These are phyloP conservation scores for Apis dorsata DNA, from an alignment of 1,140 invertebrate species.

Conservation along the genomic window DNA sequence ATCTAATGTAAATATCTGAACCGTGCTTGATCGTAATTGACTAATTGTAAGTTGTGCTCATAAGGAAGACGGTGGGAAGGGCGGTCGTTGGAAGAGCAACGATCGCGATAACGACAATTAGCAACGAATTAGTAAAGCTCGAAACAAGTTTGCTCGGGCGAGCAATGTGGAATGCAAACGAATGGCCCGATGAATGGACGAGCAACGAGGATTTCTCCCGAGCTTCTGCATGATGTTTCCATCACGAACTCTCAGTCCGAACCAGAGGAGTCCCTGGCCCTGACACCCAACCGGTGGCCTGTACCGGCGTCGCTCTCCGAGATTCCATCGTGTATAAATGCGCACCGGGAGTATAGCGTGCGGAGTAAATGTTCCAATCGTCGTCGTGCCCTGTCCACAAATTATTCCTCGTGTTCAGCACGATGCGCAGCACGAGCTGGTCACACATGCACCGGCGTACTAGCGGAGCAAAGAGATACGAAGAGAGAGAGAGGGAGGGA, in stretches of 20 bases:
- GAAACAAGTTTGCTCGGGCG: too few relatives aligned
- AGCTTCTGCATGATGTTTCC: slow-evolving; percentile 14
- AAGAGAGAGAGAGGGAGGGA: slow-evolving; percentile 43
- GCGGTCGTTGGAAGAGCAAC: neutral
- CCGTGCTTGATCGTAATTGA: too few relatives aligned
- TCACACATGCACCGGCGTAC: slow-evolving; percentile 56
- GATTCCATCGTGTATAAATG: slow-evolving; percentile 63
- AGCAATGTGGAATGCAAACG: neutral
- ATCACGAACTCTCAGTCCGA: slow-evolving; percentile 28
- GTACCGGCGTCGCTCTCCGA: slow-evolving; percentile 54
- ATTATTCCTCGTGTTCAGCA: slow-evolving; percentile 76
- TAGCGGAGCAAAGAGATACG: too few relatives aligned
- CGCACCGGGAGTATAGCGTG: slow-evolving; percentile 60
- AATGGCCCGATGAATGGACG: neutral
- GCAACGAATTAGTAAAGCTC: too few relatives aligned
- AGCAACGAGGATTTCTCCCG: neutral
- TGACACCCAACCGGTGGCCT: slow-evolving; percentile 52
- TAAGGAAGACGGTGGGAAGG: too few relatives aligned
- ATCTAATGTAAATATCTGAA: too few relatives aligned
- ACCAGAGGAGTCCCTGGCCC: slow-evolving; percentile 17
- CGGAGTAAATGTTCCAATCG: slow-evolving; percentile 70
- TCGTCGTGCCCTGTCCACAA: slow-evolving; percentile 76
- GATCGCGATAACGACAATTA: too few relatives aligned
- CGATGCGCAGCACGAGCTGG: slow-evolving; percentile 65
- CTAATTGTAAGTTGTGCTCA: too few relatives aligned